phyloP scores from a whole-genome alignment of 1,140 invertebrate species.

The Vollenhovia emeryi region DNA sequence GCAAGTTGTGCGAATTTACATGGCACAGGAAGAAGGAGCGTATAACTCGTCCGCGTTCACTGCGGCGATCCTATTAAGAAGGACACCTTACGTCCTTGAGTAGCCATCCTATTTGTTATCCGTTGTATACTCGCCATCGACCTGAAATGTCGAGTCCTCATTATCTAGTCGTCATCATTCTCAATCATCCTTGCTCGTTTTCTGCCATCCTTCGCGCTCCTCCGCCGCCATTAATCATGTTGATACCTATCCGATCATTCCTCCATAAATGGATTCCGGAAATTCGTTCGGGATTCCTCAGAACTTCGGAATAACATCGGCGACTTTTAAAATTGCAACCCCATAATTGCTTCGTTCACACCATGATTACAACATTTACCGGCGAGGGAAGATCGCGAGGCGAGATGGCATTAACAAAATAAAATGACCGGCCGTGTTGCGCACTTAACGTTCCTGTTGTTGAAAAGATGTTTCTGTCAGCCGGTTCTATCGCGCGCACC shows the following conservation, averaged over 20 bases:
- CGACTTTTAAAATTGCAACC: constrained; percentile 16
- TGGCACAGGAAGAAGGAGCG: not conserved
- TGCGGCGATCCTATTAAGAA: constrained; percentile 30
- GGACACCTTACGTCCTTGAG: constrained; percentile 26
- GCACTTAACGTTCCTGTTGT: constrained; percentile 13
- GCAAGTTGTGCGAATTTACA: constrained; percentile 18
- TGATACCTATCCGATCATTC: constrained; percentile 41
- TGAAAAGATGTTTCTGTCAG: constrained; percentile 31
- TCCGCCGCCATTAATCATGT: constrained; percentile 36
- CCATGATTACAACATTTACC: constrained; percentile 39
- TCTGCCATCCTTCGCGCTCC: constrained; percentile 27
- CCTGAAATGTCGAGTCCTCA: constrained; percentile 43
- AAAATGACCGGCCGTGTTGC: constrained; percentile 22
- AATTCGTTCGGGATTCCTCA: constrained; percentile 1
- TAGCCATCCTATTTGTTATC: constrained; percentile 23
- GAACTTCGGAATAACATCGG: constrained; percentile 2
- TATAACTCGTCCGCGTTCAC: constrained; percentile 11
- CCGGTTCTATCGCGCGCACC: constrained; percentile 24
- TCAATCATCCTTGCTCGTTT: constrained; percentile 50
- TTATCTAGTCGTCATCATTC: constrained; percentile 56
- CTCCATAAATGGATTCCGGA: constrained; percentile 33
- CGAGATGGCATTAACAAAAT: constrained; percentile 26
- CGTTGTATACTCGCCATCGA: constrained; percentile 26
- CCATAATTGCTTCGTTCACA: constrained; percentile 40
- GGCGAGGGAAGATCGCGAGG: constrained; percentile 8